Conservation (phyloP, 2,888 invertebrate species). For the Melanophora roralis region DNA sequence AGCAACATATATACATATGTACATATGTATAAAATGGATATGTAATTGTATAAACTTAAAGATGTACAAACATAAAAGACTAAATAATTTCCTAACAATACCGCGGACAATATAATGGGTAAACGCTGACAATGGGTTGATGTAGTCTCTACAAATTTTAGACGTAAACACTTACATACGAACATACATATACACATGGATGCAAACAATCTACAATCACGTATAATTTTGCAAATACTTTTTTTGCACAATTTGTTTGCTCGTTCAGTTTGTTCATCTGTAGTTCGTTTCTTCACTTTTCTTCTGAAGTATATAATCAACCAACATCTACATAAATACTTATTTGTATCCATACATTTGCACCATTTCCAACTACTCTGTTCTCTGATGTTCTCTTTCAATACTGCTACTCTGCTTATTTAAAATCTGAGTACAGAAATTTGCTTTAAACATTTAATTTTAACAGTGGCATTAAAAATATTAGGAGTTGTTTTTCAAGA, state of each 20-base stretch:
- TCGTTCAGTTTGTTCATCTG: constrained; percentile 22
- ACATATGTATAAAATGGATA: not conserved
- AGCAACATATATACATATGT: not conserved
- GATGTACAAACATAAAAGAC: constrained; percentile 16
- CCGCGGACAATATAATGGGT: constrained; percentile 41
- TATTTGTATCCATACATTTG: constrained; percentile 36
- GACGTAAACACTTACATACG: constrained; percentile 12
- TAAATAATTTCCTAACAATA: constrained; percentile 37
- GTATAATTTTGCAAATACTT: constrained; percentile 45
- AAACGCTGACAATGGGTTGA: constrained; percentile 48
- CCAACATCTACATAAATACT: not conserved
- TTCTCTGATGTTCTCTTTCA: constrained; percentile 59
- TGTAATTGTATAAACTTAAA: not conserved
- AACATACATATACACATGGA: not conserved
- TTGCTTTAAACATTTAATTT: constrained; percentile 1
- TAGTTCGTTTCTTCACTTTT: constrained; percentile 37
- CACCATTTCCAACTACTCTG: constrained; percentile 57
- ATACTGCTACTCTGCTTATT: constrained; percentile 51
- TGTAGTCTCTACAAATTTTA: constrained; percentile 46
- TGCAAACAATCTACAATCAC: not conserved
- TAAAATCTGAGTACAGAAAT: constrained; percentile 41
- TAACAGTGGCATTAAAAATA: constrained; percentile 5
- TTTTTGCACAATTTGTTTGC: constrained; percentile 34
- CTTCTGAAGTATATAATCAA: constrained; percentile 12
- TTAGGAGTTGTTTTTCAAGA: not conserved